A percentile compares a stretch with the other conserved stretches of the same genome.
Evolutionary conservation across 2,113 vertebrate species (phyloP).

Genomic region (Dinomys branickii): DNA sequence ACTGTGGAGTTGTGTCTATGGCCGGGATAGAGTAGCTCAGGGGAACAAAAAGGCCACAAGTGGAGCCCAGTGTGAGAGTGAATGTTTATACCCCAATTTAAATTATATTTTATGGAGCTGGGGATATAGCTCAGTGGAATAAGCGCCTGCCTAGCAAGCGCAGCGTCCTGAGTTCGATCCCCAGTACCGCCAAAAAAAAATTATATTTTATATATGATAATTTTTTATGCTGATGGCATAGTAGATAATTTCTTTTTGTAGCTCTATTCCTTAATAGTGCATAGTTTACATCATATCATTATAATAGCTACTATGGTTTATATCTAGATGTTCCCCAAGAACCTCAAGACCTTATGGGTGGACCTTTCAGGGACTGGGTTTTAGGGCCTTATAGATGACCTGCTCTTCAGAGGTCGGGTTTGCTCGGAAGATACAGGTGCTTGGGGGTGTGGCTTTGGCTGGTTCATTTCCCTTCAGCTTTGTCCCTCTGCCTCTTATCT

Average conservation of each 20-base stretch:
- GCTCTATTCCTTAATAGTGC: background rate
- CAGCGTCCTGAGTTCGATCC: no score
- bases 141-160: no score
- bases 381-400: background rate
- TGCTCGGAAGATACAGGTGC: background rate
- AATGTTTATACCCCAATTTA: background rate
- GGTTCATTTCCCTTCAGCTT: background rate
- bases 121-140: no score
- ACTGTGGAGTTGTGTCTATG: no score
- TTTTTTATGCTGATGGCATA: background rate
- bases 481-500: background rate
- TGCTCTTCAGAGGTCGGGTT: background rate
- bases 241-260: conserved; percentile 9
- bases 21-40: background rate
- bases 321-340: background rate
- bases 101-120: no score
- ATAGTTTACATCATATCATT: background rate
- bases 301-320: background rate
- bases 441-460: background rate
- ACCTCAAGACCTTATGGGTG: background rate
- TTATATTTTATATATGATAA: background rate
- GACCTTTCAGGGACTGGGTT: background rate
- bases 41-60: background rate
- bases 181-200: no score
- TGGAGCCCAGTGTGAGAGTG: background rate